Percentiles rank a stretch among this genome's conserved stretches.
Conservation (phyloP, 92 coral and sea anemone species). For the Porites cylindrica region DNA sequence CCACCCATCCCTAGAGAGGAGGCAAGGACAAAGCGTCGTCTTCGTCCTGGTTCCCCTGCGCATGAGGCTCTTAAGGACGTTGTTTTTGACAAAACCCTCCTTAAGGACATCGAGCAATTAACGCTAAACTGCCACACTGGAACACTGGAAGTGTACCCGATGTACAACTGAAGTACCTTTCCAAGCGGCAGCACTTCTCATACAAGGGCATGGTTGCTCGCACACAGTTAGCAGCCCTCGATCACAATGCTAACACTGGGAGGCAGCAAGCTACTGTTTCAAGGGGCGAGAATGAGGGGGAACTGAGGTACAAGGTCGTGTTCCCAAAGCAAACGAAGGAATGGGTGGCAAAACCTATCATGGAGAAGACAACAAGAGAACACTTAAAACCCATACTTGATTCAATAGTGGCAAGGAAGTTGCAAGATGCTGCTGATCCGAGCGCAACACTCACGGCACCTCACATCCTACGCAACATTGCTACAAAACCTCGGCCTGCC, state of each 20-base stretch:
- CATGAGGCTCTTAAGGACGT: slow-evolving; percentile 39
- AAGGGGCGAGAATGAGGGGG: slow-evolving; percentile 37
- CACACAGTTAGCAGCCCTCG: slow-evolving; percentile 65
- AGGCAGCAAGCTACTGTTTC: slow-evolving; percentile 55
- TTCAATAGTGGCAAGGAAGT: background rate
- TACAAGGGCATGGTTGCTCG: slow-evolving; percentile 55
- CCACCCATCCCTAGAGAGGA: too few relatives aligned
- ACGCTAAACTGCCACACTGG: too few relatives aligned
- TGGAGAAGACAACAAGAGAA: slow-evolving; percentile 56
- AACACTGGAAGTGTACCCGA: too few relatives aligned
- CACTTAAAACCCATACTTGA: slow-evolving; percentile 46
- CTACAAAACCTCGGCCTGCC: too few relatives aligned
- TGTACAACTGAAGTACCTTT: slow-evolving; percentile 45
- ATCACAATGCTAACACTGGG: slow-evolving; percentile 66
- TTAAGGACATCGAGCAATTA: too few relatives aligned
- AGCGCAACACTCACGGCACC: too few relatives aligned
- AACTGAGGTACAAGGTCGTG: slow-evolving; percentile 52
- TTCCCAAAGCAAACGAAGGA: slow-evolving; percentile 59
- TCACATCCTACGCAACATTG: too few relatives aligned
- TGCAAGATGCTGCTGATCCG: too few relatives aligned
- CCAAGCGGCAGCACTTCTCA: slow-evolving; percentile 65
- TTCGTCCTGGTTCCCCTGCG: background rate
- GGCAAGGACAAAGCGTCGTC: too few relatives aligned
- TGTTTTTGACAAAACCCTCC: background rate
- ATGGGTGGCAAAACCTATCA: slow-evolving; percentile 65